phyloP scores from a whole-genome alignment of 2,797 vertebrate species.

The Octomys mimax region DNA sequence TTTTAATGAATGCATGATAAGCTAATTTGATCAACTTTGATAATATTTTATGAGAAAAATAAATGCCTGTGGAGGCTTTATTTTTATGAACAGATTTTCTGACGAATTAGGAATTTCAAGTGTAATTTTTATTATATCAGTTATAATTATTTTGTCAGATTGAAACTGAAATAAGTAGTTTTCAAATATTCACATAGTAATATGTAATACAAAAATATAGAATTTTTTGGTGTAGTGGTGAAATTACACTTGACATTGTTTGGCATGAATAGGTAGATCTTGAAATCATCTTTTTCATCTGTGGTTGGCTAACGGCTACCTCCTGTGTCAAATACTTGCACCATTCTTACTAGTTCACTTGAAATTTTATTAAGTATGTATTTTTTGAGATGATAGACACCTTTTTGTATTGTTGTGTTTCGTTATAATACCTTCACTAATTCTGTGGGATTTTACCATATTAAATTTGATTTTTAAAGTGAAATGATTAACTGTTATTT shows the following conservation, averaged over 20 bases:
- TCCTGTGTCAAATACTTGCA: background rate
- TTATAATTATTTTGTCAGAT: slow-evolving; percentile 20
- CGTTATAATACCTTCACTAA: background rate
- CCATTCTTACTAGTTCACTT: background rate
- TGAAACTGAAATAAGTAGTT: slow-evolving; percentile 46
- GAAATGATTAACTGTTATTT: background rate
- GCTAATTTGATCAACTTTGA: slow-evolving; percentile 22
- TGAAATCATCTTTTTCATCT: background rate
- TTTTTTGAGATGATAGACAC: background rate
- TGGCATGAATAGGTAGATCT: background rate
- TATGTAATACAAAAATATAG: background rate
- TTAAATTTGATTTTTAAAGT: slow-evolving; percentile 55
- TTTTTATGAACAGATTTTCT: background rate
- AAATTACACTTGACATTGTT: slow-evolving; percentile 19
- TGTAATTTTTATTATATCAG: slow-evolving; percentile 49
- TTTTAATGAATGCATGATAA: slow-evolving; percentile 38
- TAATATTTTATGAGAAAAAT: slow-evolving; percentile 29
- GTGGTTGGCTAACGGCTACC: background rate
- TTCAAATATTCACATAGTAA: background rate
- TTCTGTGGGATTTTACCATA: background rate
- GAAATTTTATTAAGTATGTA: slow-evolving; percentile 24
- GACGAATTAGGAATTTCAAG: slow-evolving; percentile 5
- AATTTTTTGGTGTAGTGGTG: background rate
- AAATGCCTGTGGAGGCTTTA: background rate
- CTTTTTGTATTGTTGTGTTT: background rate